These are phyloP conservation scores for Acanthisitta chloris DNA, from an alignment of 2,113 vertebrate genomes.

Conservation along the genomic window DNA sequence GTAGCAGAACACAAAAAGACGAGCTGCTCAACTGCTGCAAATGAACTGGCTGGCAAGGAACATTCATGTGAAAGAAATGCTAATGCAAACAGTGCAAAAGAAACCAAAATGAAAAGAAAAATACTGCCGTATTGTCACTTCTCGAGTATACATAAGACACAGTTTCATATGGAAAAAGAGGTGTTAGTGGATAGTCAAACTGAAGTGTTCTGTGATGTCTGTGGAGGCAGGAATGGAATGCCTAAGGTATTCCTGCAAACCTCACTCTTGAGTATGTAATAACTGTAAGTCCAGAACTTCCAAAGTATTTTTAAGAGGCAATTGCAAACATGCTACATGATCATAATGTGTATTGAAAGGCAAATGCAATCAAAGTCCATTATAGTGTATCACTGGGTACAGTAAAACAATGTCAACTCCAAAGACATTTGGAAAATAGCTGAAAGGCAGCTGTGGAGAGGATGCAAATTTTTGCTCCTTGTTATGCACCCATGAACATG, in stretches of 20 bases:
- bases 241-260: background rate
- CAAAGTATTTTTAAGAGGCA: background rate
- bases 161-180: background rate
- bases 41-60: slow-evolving; percentile 12
- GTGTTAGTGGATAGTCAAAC: background rate
- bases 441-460: background rate
- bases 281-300: background rate
- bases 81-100: background rate
- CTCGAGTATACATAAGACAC: background rate
- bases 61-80: slow-evolving; percentile 1
- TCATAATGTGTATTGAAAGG: background rate
- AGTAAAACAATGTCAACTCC: background rate
- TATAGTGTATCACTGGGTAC: background rate
- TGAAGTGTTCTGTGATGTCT: background rate
- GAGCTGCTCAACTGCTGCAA: slow-evolving; percentile 1
- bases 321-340: background rate
- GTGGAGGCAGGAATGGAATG: background rate
- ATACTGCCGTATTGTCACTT: background rate
- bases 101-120: background rate
- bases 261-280: background rate
- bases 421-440: background rate
- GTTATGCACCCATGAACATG: accelerated
- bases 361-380: background rate
- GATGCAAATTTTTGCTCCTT: background rate
- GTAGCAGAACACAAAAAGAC: slow-evolving; percentile 24